Conservation (phyloP, 1,140 invertebrate genomes). For the Cecropterus lyciades region DNA sequence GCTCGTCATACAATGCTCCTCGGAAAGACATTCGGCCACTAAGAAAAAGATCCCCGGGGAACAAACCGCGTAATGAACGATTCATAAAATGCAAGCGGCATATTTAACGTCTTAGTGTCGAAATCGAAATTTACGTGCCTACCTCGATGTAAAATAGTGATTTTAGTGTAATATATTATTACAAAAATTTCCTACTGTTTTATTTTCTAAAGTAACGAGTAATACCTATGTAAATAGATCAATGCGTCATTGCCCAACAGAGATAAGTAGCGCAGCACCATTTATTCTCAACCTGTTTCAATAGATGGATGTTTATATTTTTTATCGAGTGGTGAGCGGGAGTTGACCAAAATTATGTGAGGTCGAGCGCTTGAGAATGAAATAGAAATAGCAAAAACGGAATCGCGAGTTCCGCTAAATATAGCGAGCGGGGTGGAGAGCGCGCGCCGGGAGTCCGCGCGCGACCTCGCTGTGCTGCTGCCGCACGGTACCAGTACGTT, state of each 20-base stretch:
- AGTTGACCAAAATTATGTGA: conserved; percentile 66
- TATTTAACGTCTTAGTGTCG: background rate
- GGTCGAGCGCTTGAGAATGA: conserved; percentile 67
- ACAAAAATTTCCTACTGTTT: background rate
- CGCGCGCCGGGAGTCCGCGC: conserved; percentile 42
- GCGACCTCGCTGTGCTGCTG: conserved; percentile 63
- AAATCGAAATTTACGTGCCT: background rate
- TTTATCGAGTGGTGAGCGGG: conserved; percentile 40
- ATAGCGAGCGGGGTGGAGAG: conserved; percentile 68
- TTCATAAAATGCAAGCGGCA: background rate
- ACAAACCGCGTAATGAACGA: conserved; percentile 37
- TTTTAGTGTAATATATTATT: conserved; percentile 23
- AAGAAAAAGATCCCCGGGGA: conserved; percentile 49
- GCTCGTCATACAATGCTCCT: conserved; percentile 90
- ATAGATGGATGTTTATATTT: background rate
- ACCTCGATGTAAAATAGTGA: background rate
- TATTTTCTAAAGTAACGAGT: background rate
- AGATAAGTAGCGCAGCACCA: background rate
- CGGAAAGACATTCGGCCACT: conserved; percentile 56
- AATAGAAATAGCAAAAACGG: conserved; percentile 80
- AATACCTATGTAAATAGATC: background rate
- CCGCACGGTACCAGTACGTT: conserved; percentile 20
- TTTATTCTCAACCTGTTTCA: background rate
- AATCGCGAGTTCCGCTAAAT: conserved; percentile 80
- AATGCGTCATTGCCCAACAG: background rate